These are phyloP conservation scores for Phoeniculus purpureus DNA, from an alignment of 2,797 vertebrate genomes.

Conservation along the genomic window DNA sequence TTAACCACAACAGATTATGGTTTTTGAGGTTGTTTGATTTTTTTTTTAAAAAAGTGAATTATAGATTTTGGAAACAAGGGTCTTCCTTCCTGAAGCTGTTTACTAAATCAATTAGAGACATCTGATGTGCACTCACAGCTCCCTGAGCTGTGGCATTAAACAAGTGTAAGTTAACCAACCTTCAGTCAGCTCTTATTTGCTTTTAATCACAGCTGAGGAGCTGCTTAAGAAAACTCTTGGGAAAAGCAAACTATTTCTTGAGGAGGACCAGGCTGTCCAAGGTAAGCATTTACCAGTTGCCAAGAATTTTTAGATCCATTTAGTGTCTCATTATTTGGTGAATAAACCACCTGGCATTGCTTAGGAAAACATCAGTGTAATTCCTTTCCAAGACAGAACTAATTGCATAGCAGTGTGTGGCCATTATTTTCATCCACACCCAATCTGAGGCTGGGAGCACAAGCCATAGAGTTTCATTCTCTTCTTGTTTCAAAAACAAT, in stretches of 20 bases:
- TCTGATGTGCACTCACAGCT: not conserved
- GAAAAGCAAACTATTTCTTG: not conserved
- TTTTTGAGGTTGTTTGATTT: not conserved
- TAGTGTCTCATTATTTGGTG: conserved; percentile 58
- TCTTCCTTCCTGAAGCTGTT: not conserved
- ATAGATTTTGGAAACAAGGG: not conserved
- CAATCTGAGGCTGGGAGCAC: not conserved
- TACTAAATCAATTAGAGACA: not conserved
- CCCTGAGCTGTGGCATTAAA: conserved; percentile 25
- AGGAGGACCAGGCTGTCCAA: conserved; percentile 6
- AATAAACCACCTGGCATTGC: conserved; percentile 28
- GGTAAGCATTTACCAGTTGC: conserved; percentile 17
- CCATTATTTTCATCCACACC: not conserved
- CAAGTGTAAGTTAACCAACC: conserved; percentile 38
- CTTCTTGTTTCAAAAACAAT: not conserved
- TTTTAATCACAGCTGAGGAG: conserved; percentile 51
- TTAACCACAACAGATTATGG: not conserved
- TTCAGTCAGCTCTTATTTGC: conserved; percentile 18
- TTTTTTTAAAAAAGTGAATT: not conserved
- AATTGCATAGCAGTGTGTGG: not conserved
- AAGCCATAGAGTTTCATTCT: not conserved
- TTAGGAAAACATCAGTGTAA: conserved; percentile 13
- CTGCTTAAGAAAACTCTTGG: conserved; percentile 31
- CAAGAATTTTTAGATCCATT: conserved; percentile 44
- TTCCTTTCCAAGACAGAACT: conserved; percentile 25